Evolutionary conservation across 1,140 invertebrate species (phyloP).

Genomic region (Ditylenchus dipsaci): DNA sequence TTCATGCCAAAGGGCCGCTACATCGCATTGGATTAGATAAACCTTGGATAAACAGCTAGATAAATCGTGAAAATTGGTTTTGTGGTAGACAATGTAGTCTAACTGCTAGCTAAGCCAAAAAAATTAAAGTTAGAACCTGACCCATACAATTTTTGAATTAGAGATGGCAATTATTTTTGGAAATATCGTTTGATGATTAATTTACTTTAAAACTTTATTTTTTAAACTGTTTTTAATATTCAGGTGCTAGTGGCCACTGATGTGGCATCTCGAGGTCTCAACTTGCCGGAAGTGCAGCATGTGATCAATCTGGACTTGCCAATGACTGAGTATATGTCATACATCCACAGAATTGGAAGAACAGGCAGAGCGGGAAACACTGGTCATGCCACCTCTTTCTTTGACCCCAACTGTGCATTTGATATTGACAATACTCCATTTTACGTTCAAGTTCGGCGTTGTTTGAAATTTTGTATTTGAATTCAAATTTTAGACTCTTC

Average conservation of each 20-base stretch:
- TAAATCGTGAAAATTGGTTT: too few species aligned
- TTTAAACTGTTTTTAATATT: too few species aligned
- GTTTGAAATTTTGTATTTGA: neutral
- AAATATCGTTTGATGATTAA: too few species aligned
- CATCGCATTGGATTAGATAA: too few species aligned
- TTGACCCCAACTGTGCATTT: neutral
- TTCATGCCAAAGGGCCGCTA: too few species aligned
- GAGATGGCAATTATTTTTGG: too few species aligned
- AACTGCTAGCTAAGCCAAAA: too few species aligned
- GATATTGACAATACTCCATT: conserved; percentile 91
- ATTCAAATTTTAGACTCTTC: neutral
- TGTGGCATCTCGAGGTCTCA: conserved; percentile 92
- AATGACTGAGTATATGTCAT: conserved; percentile 75
- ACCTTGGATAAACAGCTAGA: too few species aligned
- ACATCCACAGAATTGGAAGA: conserved; percentile 88
- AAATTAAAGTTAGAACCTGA: too few species aligned
- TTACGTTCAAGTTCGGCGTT: neutral
- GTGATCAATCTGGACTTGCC: conserved; percentile 99
- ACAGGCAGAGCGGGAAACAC: conserved; percentile 74
- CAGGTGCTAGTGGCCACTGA: conserved; percentile 84
- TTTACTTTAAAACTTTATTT: too few species aligned
- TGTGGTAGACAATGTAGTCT: too few species aligned
- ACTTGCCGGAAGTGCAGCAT: conserved; percentile 93
- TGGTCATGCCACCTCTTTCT: conserved; percentile 5
- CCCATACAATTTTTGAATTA: too few species aligned